Conservation (phyloP, 2,888 invertebrate genomes). For the Diaprepes abbreviatus region DNA sequence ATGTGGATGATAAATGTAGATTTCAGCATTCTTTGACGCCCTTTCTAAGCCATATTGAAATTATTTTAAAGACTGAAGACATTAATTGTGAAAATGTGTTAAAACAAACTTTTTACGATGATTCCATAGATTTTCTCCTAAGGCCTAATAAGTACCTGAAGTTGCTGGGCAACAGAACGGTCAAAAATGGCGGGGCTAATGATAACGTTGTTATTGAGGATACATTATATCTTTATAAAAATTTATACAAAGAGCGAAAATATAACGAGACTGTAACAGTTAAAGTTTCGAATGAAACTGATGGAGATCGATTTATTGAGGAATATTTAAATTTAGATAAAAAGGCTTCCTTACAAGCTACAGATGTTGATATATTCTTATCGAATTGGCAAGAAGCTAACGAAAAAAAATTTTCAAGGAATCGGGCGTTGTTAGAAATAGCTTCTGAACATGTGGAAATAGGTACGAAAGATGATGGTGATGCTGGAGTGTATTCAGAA, state of each 20-base stretch:
- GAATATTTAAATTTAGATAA: conserved; percentile 18
- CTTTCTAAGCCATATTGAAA: conserved; percentile 57
- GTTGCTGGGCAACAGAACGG: conserved; percentile 50
- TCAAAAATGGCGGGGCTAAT: conserved; percentile 60
- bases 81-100: conserved; percentile 39
- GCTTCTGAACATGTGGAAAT: conserved; percentile 1
- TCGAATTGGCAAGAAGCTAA: conserved; percentile 36
- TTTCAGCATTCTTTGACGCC: conserved; percentile 60
- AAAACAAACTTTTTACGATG: conserved; percentile 54
- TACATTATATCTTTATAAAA: conserved; percentile 29
- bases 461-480: background rate
- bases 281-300: background rate
- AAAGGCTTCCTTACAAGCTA: conserved; percentile 1
- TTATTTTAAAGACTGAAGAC: conserved; percentile 43
- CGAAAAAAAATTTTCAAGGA: conserved; percentile 17
- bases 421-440: conserved; percentile 3
- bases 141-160: conserved; percentile 57
- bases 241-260: background rate
- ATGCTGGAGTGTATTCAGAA: conserved; percentile 36
- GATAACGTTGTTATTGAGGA: conserved; percentile 55
- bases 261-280: conserved; percentile 41
- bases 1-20: conserved; percentile 22
- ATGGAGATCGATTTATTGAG: conserved; percentile 12
- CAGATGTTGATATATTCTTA: conserved; percentile 20
- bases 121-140: conserved; percentile 59